A percentile compares a stretch with the other conserved stretches of the same genome.
These are phyloP conservation scores for Falco biarmicus DNA, from an alignment of 2,797 vertebrate species.

Conservation along the genomic window DNA sequence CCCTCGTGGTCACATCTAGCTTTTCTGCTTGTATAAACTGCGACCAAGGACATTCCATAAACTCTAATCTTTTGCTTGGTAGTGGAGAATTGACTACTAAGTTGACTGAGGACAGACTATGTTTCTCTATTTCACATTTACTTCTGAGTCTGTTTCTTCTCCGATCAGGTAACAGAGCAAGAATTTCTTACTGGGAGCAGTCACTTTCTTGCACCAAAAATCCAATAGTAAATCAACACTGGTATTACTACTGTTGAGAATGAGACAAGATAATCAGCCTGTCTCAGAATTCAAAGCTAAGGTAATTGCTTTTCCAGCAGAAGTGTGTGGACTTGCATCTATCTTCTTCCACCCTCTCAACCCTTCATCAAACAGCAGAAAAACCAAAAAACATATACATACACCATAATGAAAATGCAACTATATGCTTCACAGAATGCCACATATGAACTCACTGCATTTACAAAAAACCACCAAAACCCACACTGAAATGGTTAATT, in stretches of 20 bases:
- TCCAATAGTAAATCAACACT: background rate
- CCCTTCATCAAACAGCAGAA: background rate
- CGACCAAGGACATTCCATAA: background rate
- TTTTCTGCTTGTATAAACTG: background rate
- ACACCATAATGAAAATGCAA: background rate
- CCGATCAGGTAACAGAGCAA: background rate
- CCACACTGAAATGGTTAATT: slow-evolving; percentile 41
- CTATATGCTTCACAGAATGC: background rate
- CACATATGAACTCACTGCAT: background rate
- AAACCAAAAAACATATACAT: background rate
- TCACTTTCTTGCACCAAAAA: background rate
- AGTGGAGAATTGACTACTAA: background rate
- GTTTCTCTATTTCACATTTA: background rate
- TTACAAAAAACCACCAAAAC: background rate
- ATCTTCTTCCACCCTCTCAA: background rate
- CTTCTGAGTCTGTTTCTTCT: background rate
- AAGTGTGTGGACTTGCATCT: background rate
- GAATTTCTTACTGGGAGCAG: background rate
- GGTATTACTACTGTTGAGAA: background rate
- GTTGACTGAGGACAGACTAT: background rate
- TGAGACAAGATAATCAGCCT: background rate
- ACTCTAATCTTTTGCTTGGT: background rate
- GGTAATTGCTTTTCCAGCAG: background rate
- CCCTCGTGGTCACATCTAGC: background rate
- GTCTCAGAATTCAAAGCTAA: background rate